Percentiles rank a stretch among this genome's conserved stretches.
Conservation (phyloP, 2,888 invertebrate genomes). For the Enchytraeus crypticus region DNA sequence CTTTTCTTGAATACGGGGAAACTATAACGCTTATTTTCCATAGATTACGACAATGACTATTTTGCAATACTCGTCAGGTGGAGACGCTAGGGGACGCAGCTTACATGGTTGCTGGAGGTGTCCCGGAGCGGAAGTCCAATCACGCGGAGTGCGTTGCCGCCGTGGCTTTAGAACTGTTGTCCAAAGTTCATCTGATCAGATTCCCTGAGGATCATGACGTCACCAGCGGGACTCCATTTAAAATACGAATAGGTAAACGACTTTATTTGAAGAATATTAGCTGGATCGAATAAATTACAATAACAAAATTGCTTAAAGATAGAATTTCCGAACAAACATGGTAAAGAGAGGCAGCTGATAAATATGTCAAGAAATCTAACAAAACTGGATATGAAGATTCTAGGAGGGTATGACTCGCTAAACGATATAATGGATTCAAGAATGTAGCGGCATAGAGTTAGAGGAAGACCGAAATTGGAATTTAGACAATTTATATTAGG, state of each 20-base stretch:
- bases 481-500: too few species aligned
- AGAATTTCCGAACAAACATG: neutral
- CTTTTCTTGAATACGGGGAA: too few species aligned
- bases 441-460: too few species aligned
- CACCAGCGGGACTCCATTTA: neutral
- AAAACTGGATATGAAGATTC: too few species aligned
- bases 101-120: slow-evolving; percentile 85
- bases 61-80: slow-evolving; percentile 64
- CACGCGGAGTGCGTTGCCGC: slow-evolving; percentile 72
- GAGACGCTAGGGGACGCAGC: slow-evolving; percentile 79
- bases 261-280: neutral
- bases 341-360: too few species aligned
- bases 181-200: slow-evolving; percentile 56
- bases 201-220: neutral
- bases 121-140: slow-evolving; percentile 63
- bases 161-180: slow-evolving; percentile 66
- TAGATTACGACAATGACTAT: too few species aligned
- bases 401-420: too few species aligned
- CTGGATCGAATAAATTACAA: too few species aligned
- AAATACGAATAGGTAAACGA: slow-evolving; percentile 10
- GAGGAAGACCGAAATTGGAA: too few species aligned
- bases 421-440: too few species aligned
- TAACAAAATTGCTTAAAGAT: neutral
- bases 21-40: too few species aligned
- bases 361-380: too few species aligned